These are phyloP conservation scores for Xiphydria camelus DNA, from an alignment of 2,888 invertebrate species.

Conservation along the genomic window DNA sequence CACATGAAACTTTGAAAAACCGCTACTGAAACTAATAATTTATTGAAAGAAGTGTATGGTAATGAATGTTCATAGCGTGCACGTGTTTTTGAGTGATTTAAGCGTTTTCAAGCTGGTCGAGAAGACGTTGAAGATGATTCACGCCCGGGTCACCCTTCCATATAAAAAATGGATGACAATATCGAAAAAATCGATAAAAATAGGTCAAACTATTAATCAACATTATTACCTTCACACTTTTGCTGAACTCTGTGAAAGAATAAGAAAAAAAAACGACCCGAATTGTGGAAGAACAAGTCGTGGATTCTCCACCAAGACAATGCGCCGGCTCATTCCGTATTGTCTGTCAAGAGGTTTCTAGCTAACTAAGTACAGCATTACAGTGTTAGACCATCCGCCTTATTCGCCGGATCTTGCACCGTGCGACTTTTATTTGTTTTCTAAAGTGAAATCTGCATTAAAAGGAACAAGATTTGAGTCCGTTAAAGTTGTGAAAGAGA, in stretches of 20 bases:
- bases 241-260: too few relatives aligned
- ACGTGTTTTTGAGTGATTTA: slow-evolving; percentile 22
- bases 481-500: too few relatives aligned
- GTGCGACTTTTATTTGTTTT: slow-evolving; percentile 26
- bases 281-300: slow-evolving; percentile 27
- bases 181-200: too few relatives aligned
- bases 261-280: too few relatives aligned
- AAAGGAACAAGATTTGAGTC: too few relatives aligned
- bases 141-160: slow-evolving; percentile 30
- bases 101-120: slow-evolving; percentile 22
- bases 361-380: too few relatives aligned
- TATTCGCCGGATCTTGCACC: slow-evolving; percentile 19
- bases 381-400: slow-evolving; percentile 15
- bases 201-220: too few relatives aligned
- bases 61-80: slow-evolving; percentile 19
- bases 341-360: too few relatives aligned
- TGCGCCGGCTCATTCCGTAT: too few relatives aligned
- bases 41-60: slow-evolving; percentile 22
- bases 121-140: slow-evolving; percentile 26
- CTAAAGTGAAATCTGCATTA: too few relatives aligned
- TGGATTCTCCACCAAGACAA: too few relatives aligned
- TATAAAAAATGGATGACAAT: slow-evolving; percentile 23
- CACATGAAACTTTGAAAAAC: slow-evolving; percentile 16
- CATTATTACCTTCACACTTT: too few relatives aligned
- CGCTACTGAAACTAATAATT: slow-evolving; percentile 14